Base-by-base conservation (phyloP, 2,888 invertebrate species). In the Tricholauxania praeusta region DNA sequence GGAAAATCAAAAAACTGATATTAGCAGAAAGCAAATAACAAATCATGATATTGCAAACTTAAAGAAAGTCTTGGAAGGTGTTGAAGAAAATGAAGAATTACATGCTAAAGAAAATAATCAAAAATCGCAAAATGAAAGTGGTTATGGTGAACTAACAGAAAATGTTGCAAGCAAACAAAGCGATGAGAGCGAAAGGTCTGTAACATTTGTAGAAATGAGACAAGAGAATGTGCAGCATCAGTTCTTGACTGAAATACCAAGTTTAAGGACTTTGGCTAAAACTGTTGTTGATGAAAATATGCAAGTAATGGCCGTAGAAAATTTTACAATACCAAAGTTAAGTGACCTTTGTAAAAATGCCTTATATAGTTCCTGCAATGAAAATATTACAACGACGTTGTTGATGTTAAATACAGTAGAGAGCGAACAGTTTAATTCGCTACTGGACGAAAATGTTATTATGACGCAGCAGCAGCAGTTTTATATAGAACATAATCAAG, bases 321-420 rank as follows among this genome's bases (percentile, higher is more conserved):
- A 57, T 67, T 57, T 57, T 28, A 57, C 74, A 75, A 82, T 86
- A 84, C 86, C 87, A 83, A 87, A 87, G 85, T 82, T 87, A 87
- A 87, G 87, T 87, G 87, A 85, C 85, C 87, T 87, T 86, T 87
- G 87, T 83, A 86, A 86, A 82, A 83, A 81, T 85, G 87, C 87
- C 85, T 86, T 87, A 87, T 86, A 83, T 82, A 86, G 86, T 85
- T 86, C 85, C 83, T 87, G 69, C 60, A 60, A 52, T 51, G 60
- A 28, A 55, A 60, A 52, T 60, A 60, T 51, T 22, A 7, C 22
- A 67, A 57, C 14, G 17, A 14, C 67, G 22, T 82, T 79, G 79
- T 78, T 69, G 65, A 10, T 39, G 39, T 10, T 39, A 39, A 39
- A 39, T 39, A 39, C 39, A 39, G 10, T 10, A 10, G 39, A 6